Percentiles rank a stretch among this genome's conserved stretches.
These are phyloP conservation scores for Scaptodrosophila latifasciaeformis DNA, from an alignment of 2,888 invertebrate genomes.

Conservation along the genomic window DNA sequence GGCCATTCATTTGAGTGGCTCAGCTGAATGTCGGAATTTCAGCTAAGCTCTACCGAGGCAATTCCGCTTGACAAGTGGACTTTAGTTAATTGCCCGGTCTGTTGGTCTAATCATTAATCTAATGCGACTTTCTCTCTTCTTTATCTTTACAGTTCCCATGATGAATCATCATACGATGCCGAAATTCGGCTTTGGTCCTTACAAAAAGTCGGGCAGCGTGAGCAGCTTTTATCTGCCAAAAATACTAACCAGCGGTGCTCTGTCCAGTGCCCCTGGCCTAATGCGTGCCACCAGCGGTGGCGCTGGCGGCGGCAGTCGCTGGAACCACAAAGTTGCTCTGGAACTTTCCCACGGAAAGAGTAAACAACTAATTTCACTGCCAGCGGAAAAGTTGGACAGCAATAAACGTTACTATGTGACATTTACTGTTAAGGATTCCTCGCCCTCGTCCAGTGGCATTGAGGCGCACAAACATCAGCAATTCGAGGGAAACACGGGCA, in stretches of 20 bases:
- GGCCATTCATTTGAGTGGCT: conserved; percentile 23
- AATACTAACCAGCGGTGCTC: conserved; percentile 75
- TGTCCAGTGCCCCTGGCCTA: conserved; percentile 23
- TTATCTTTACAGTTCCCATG: conserved; percentile 80
- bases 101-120: conserved; percentile 56
- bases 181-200: conserved; percentile 80
- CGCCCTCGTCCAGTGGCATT: conserved; percentile 34
- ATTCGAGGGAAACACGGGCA: no score
- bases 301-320: conserved; percentile 42
- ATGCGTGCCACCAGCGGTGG: conserved; percentile 18
- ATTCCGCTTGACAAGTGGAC: no score
- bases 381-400: conserved; percentile 89
- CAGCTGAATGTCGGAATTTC: conserved; percentile 2
- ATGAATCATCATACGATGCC: conserved; percentile 88
- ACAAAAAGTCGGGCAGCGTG: conserved; percentile 76
- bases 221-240: conserved; percentile 81
- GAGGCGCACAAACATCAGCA: conserved; percentile 37
- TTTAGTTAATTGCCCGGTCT: conserved; percentile 31
- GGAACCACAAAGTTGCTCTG: conserved; percentile 80
- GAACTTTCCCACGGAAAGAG: conserved; percentile 90
- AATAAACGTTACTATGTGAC: conserved; percentile 94
- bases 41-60: background rate
- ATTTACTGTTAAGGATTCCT: conserved; percentile 87
- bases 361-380: conserved; percentile 90
- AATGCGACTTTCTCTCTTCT: background rate